A percentile compares a stretch with the other conserved stretches of the same genome.
These are phyloP conservation scores for Clarias macrocephalus DNA, from an alignment of 2,113 vertebrate genomes.

Conservation along the genomic window DNA sequence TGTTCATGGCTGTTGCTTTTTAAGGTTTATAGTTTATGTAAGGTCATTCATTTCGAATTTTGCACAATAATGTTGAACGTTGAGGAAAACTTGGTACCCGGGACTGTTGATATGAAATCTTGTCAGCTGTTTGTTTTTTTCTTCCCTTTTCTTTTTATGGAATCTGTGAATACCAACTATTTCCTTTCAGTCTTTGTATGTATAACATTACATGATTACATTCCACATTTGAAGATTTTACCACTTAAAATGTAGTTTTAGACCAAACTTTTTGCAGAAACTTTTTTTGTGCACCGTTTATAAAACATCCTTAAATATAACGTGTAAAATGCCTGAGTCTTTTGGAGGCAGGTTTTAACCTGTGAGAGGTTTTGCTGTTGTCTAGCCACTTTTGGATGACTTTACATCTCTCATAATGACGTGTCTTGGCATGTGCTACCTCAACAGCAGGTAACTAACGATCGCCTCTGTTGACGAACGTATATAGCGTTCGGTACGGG, in stretches of 20 bases:
- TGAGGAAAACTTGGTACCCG: constrained; percentile 6
- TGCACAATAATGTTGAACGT: not conserved
- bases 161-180: not conserved
- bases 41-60: constrained; percentile 4
- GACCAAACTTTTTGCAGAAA: not conserved
- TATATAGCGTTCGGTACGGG: not conserved
- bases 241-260: not conserved
- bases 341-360: constrained; percentile 19
- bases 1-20: not conserved
- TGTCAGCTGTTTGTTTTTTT: not conserved
- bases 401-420: constrained; percentile 6
- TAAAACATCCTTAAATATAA: constrained; percentile 11
- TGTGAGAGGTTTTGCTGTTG: constrained; percentile 19
- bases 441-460: not conserved
- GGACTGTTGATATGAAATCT: not conserved
- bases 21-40: not conserved
- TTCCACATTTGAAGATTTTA: not conserved
- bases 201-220: not conserved
- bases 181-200: not conserved
- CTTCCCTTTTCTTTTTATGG: no score
- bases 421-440: constrained; percentile 6
- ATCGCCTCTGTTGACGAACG: not conserved
- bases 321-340: not conserved
- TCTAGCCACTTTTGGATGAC: constrained; percentile 5
- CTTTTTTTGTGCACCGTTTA: not conserved